A percentile compares a stretch with the other conserved stretches of the same genome.
phyloP scores from a whole-genome alignment of 1,140 invertebrate genomes.

The Philopotamus ludificatus region DNA sequence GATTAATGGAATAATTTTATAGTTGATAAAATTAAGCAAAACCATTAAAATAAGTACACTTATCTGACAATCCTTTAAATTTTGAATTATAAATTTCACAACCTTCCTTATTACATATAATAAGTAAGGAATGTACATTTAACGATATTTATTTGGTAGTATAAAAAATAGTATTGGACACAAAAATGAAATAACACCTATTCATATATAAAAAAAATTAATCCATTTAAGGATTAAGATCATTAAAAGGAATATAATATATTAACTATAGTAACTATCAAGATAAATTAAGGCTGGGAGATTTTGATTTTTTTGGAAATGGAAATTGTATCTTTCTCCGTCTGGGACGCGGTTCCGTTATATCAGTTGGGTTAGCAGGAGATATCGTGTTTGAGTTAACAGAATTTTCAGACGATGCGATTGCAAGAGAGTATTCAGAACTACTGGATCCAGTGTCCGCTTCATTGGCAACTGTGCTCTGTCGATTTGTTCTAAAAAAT shows the following conservation, averaged over 20 bases:
- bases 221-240: too few species aligned
- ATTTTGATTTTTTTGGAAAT: slow-evolving; percentile 37
- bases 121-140: too few species aligned
- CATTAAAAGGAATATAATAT: neutral
- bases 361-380: neutral
- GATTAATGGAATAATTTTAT: too few species aligned
- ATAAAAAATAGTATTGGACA: neutral
- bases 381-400: neutral
- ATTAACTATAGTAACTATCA: slow-evolving; percentile 23
- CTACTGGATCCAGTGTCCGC: slow-evolving; percentile 37
- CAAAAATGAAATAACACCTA: neutral
- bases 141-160: too few species aligned
- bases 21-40: too few species aligned
- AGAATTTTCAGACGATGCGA: slow-evolving; percentile 8
- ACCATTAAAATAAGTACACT: too few species aligned
- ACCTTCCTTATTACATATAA: too few species aligned
- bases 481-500: slow-evolving; percentile 17
- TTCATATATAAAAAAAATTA: neutral
- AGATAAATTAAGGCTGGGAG: slow-evolving; percentile 28
- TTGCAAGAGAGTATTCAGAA: slow-evolving; percentile 33
- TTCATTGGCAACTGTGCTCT: slow-evolving; percentile 23
- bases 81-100: too few species aligned
- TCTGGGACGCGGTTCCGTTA: slow-evolving; percentile 8
- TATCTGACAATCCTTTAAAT: too few species aligned
- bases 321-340: slow-evolving; percentile 36